Evolutionary conservation across 2,113 vertebrate species (phyloP), one percentile per base, ranked within the genome.

Genomic region (Charadrius vociferus): DNA sequence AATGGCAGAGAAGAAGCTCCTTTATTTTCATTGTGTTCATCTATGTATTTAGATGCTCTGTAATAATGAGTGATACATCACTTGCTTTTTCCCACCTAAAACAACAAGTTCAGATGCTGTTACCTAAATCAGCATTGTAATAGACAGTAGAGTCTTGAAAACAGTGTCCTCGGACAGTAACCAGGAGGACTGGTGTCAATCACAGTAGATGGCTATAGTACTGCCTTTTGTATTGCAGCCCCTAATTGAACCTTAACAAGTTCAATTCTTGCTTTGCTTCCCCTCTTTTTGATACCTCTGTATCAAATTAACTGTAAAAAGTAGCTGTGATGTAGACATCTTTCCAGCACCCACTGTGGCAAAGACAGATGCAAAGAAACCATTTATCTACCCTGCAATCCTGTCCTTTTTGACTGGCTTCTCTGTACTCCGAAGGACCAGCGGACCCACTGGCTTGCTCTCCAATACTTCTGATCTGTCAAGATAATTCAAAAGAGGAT

Each of bases 191-290:
- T 15, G 27, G 9, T n/a, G 27, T 17, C 26, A 15, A 36, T 34
- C 18, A 50, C 32, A 45, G 24, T 21, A 59, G 9, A 63, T 45
- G 29, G 19, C 4, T 53, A 5, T 3, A 34, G 29, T 19, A 11
- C 2, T 37, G 8, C 14, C 22, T 55, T 85, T 81, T 59, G 12
- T 13, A 52, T n/a, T 34, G 7, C 19, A 78, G 15, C 2, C 20
- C 9, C 18, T 32, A 67, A 59, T 0, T 30, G 30, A 96, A 78
- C 19, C 12, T 20, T 72, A 37, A 50, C 22, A 47, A 58, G 5
- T 41, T 56, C 11, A 34, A 5, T 96, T 86, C 72, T 97, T 96
- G 65, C 85, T 96, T 97, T 97, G 32, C 70, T 98, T 96, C 52
- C 75, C 49, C 80, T 94, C n/a, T 87, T 81, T 97, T 95, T 97